Evolutionary conservation across 2,888 invertebrate genomes (phyloP), one percentile per base, ranked within the genome.

Genomic region (Agrotis clavis): DNA sequence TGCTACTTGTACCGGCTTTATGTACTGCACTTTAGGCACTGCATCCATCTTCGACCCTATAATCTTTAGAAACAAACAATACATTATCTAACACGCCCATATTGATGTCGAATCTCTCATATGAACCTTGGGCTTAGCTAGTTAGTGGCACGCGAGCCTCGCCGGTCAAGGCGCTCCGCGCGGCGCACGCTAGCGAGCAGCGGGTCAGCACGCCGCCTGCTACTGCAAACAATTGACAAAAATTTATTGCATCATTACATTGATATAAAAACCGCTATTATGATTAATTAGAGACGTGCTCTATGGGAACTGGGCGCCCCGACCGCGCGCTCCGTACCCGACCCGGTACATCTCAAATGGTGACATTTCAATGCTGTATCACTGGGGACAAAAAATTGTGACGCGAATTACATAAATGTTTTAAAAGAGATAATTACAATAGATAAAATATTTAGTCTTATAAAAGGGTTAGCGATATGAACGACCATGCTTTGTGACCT

Each of bases 31-130:
- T n/a, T n/a, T n/a, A 50, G 11, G 25, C 48, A 45, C 45, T 60
- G 67, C 65, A 47, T 54, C 59, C 64, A 71, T 41, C 67, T 77
- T 53, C 59, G 72, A 61, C 61, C 50, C 56, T 53, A n/a, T n/a
- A 74, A 84, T 84, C 65, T 72, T 61, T 30, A 47, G 48, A 66
- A 64, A 73, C 69, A 84, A 69, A 82, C 72, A 84, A 67, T 60
- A 53, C 68, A 73, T 71, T 68, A 71, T 53, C 57, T 68, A 78
- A 67, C 67, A 77, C 80, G 75, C 86, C 83, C 77, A 82, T 82
- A 61, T 74, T 85, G 14, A 67, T 77, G 83, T 83, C 65, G 75
- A 72, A 78, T 81, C 81, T 84, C 85, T 85, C 77, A 84, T 84
- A 75, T 84, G 86, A 64, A 76, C 85, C 85, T 85, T 85, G 85